A percentile compares a stretch with the other conserved stretches of the same genome.
Conservation (phyloP, 2,888 invertebrate genomes). For the Torymus aiolomorphi region DNA sequence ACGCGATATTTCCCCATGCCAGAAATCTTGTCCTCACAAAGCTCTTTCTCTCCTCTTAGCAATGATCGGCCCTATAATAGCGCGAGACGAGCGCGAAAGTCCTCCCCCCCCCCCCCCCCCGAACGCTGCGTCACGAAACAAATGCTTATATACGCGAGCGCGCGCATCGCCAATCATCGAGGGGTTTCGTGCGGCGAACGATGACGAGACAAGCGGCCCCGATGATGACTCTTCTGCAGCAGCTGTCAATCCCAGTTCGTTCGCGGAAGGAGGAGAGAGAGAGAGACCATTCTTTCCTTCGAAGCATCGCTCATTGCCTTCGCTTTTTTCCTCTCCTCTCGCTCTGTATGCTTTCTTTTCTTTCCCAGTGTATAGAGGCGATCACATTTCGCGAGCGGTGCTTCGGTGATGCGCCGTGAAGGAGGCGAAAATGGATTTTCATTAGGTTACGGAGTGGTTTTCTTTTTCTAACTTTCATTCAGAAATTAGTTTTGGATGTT, state of each 20-base stretch:
- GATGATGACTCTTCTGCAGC: conserved; percentile 70
- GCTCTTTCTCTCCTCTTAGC: background rate
- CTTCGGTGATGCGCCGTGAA: conserved; percentile 17
- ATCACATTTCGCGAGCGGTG: conserved; percentile 28
- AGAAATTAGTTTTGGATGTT: too few relatives aligned
- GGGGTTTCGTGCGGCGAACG: conserved; percentile 45
- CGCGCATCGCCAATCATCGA: background rate
- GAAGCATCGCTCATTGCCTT: conserved; percentile 9
- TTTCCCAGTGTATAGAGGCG: background rate
- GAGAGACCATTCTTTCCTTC: too few relatives aligned
- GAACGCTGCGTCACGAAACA: conserved; percentile 74
- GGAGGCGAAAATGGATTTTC: background rate
- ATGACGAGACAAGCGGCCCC: conserved; percentile 63
- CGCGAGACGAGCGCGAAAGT: conserved; percentile 5
- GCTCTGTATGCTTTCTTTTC: background rate
- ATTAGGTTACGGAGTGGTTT: too few relatives aligned
- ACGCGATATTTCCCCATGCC: too few relatives aligned
- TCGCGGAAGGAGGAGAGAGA: background rate
- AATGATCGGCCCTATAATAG: background rate
- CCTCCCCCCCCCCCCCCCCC: background rate
- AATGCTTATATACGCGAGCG: conserved; percentile 67
- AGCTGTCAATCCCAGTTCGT: conserved; percentile 71
- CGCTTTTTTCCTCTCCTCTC: background rate
- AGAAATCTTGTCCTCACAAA: background rate
- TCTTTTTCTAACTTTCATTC: too few relatives aligned